Conservation (phyloP, 2,888 invertebrate genomes). For the Agonopterix subpropinquella region DNA sequence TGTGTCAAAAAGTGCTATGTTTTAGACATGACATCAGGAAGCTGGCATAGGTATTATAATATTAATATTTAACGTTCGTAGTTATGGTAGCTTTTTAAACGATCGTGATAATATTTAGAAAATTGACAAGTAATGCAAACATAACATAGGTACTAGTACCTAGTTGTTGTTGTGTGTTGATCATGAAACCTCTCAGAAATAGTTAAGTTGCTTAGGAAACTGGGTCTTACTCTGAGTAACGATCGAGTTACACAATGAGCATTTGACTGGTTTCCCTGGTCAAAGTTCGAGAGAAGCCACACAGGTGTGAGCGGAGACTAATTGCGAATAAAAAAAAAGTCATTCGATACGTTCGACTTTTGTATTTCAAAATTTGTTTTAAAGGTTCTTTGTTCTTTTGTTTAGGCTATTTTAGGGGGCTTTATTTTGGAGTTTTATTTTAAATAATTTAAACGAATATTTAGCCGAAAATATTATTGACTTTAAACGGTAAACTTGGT, state of each 20-base stretch:
- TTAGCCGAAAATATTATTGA: too few species aligned
- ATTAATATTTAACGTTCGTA: too few species aligned
- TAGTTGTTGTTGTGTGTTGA: constrained; percentile 7
- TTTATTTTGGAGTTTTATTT: too few species aligned
- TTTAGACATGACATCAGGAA: too few species aligned
- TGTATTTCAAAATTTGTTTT: constrained; percentile 2
- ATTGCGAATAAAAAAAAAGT: constrained; percentile 45
- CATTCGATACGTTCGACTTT: constrained; percentile 28
- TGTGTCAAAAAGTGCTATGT: too few species aligned
- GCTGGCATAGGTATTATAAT: too few species aligned
- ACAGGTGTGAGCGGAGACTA: constrained; percentile 49
- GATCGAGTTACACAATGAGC: constrained; percentile 59
- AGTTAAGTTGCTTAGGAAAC: constrained; percentile 34
- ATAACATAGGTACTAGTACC: too few species aligned
- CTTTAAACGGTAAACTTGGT: too few species aligned
- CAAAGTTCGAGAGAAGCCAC: constrained; percentile 65
- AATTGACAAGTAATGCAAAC: too few species aligned
- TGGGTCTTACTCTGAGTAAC: constrained; percentile 30
- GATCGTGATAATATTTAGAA: too few species aligned
- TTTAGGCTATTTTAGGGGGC: background rate
- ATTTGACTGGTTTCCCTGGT: constrained; percentile 56
- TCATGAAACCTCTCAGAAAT: constrained; percentile 45
- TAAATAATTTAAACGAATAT: too few species aligned
- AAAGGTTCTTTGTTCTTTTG: constrained; percentile 1
- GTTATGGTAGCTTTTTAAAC: too few species aligned